Percentiles rank a stretch among this genome's conserved stretches.
phyloP scores from a whole-genome alignment of 2,113 vertebrate species.

The Craseonycteris thonglongyai region DNA sequence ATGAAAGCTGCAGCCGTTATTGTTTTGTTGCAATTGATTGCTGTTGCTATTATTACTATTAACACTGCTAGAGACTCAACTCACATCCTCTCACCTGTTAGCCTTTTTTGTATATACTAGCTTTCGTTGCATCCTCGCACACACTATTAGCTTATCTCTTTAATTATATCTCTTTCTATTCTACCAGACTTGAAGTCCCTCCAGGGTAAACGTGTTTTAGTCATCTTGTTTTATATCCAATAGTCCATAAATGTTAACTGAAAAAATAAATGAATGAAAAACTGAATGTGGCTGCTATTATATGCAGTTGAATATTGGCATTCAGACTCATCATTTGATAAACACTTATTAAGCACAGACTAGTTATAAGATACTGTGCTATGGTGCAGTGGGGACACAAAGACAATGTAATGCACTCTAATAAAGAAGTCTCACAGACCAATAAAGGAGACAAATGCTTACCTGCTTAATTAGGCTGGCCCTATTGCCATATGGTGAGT shows the following conservation, averaged over 20 bases:
- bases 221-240: neutral
- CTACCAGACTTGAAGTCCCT: neutral
- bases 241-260: neutral
- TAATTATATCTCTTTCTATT: neutral
- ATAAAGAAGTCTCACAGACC: neutral
- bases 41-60: neutral
- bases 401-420: neutral
- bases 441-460: conserved; percentile 41
- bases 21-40: neutral
- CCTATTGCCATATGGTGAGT: neutral
- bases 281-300: neutral
- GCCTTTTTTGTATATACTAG: neutral
- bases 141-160: neutral
- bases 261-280: neutral
- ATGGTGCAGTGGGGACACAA: neutral
- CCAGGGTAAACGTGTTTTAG: neutral
- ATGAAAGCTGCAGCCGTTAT: neutral
- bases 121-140: neutral
- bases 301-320: neutral
- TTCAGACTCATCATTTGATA: conserved; percentile 9
- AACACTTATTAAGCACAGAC: conserved; percentile 27
- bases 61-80: neutral
- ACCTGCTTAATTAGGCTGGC: conserved; percentile 34
- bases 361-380: neutral
- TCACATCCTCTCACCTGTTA: neutral